phyloP scores from a whole-genome alignment of 2,888 invertebrate genomes.

The Mythimna ferrago region DNA sequence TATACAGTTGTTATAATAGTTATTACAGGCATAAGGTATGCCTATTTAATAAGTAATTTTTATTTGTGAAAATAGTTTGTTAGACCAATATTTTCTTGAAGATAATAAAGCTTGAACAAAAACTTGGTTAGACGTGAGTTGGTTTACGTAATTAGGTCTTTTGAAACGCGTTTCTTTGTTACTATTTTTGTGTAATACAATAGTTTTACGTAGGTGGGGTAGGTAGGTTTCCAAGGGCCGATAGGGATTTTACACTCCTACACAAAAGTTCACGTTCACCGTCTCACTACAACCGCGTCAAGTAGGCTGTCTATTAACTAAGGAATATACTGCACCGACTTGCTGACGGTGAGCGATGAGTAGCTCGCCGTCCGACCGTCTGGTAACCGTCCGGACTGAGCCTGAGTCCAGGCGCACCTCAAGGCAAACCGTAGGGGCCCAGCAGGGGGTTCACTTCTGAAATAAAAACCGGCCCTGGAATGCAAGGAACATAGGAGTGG shows the following conservation, averaged over 20 bases:
- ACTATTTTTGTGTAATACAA: neutral
- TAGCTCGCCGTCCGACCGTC: no score
- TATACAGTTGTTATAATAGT: slow-evolving; percentile 12
- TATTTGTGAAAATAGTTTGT: slow-evolving; percentile 12
- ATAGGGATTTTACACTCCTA: neutral
- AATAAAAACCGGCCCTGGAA: no score
- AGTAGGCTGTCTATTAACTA: neutral
- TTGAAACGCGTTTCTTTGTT: neutral
- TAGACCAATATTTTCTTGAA: slow-evolving; percentile 8
- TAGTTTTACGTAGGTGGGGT: neutral
- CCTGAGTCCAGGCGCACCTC: no score
- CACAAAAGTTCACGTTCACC: neutral
- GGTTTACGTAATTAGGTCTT: neutral
- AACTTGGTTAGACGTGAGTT: neutral
- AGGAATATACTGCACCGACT: no score
- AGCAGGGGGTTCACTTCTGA: no score
- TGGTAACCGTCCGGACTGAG: no score
- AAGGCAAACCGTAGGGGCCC: no score
- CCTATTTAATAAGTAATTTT: neutral
- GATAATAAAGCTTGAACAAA: neutral
- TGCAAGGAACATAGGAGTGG: no score
- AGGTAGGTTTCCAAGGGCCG: neutral
- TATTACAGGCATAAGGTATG: neutral
- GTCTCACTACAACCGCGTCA: neutral
- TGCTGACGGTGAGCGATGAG: no score